A percentile compares a stretch with the other conserved stretches of the same genome.
phyloP scores from a whole-genome alignment of 1,140 invertebrate species.

The Apis laboriosa region DNA sequence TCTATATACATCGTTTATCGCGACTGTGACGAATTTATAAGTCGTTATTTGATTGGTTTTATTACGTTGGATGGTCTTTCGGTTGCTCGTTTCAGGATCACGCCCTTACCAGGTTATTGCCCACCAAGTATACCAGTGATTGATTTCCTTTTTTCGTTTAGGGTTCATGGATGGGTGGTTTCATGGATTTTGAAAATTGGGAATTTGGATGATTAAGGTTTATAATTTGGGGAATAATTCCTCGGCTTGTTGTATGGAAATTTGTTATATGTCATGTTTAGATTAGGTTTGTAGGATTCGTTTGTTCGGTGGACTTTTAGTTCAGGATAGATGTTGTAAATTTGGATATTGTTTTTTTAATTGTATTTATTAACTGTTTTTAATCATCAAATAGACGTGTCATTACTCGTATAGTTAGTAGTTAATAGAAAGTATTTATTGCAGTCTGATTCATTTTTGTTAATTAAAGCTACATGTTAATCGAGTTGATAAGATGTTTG shows the following conservation, averaged over 20 bases:
- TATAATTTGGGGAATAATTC: neutral
- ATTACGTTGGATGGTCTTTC: constrained; percentile 20
- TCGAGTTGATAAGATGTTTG: no score
- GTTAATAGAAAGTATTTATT: no score
- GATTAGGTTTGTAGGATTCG: neutral
- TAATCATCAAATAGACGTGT: no score
- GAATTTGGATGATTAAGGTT: neutral
- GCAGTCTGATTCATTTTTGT: no score
- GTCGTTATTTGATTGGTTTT: constrained; percentile 8
- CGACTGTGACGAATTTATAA: constrained; percentile 50
- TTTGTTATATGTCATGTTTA: neutral
- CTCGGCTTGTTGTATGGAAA: no score
- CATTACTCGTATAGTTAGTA: no score
- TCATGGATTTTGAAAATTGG: neutral
- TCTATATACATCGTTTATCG: constrained; percentile 40
- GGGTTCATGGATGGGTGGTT: neutral
- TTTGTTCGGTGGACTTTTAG: neutral
- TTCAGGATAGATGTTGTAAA: neutral
- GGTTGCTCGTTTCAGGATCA: neutral
- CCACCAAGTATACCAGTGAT: neutral
- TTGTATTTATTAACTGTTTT: no score
- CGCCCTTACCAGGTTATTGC: constrained; percentile 18
- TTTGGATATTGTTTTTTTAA: no score
- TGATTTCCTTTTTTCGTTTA: neutral
- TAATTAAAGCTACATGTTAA: no score